Percentiles rank a stretch among this genome's conserved stretches.
phyloP scores from a whole-genome alignment of 2,113 vertebrate species.

The Psophia crepitans region DNA sequence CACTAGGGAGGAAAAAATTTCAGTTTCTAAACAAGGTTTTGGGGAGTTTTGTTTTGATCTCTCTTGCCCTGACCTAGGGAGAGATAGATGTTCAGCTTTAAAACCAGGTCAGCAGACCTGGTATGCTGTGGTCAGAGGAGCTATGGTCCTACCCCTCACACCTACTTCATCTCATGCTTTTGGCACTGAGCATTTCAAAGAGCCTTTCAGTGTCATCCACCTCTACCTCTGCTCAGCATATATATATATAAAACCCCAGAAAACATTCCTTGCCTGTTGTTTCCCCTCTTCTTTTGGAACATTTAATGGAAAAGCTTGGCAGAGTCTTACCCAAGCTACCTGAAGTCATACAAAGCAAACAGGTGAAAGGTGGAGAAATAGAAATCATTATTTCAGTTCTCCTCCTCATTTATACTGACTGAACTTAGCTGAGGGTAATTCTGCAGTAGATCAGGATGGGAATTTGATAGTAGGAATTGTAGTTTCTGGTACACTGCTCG shows the following conservation, averaged over 20 bases:
- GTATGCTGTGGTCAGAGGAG: neutral
- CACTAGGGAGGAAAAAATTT: neutral
- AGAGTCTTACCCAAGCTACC: neutral
- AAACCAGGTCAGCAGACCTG: neutral
- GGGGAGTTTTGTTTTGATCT: neutral
- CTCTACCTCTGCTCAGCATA: neutral
- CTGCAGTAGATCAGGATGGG: neutral
- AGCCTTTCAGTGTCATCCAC: neutral
- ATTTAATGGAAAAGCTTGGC: neutral
- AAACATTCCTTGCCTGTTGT: neutral
- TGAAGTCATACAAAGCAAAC: neutral
- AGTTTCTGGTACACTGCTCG: neutral
- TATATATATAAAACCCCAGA: neutral
- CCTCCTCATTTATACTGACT: neutral
- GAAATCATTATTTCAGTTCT: neutral
- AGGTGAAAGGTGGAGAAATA: neutral
- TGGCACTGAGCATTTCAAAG: neutral
- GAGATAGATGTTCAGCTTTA: neutral
- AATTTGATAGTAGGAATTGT: neutral
- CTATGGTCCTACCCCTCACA: neutral
- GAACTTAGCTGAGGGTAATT: neutral
- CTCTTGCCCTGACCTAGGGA: neutral
- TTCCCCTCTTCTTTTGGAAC: neutral
- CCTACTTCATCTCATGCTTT: neutral
- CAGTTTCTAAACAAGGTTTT: neutral